phyloP scores from a whole-genome alignment of 2,888 invertebrate species.

The Campaea margaritaria region DNA sequence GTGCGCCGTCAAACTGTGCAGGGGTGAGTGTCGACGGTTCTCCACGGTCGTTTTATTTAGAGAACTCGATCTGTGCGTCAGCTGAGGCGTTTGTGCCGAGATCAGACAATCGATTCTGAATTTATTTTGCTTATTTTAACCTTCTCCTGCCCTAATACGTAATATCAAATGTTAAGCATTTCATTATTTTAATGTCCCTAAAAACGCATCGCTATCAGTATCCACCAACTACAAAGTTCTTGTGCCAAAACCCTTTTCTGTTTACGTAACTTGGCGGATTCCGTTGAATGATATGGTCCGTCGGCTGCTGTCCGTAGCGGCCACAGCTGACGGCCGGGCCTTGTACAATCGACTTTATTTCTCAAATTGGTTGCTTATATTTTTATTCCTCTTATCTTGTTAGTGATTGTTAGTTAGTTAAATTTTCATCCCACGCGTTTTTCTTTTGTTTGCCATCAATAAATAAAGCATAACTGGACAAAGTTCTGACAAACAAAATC shows the following conservation, averaged over 20 bases:
- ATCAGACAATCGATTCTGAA: constrained; percentile 36
- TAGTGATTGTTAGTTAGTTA: no score
- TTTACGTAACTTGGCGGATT: constrained; percentile 22
- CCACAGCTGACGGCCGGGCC: constrained; percentile 19
- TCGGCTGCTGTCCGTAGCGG: constrained; percentile 7
- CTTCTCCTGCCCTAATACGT: no score
- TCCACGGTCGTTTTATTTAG: constrained; percentile 18
- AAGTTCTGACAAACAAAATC: no score
- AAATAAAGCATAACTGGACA: no score
- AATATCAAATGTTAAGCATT: no score
- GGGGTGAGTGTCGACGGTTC: constrained; percentile 49
- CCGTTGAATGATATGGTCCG: constrained; percentile 3
- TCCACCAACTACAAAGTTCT: no score
- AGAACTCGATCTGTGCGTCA: constrained; percentile 14
- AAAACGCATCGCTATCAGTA: no score
- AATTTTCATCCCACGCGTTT: no score
- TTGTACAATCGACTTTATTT: constrained; percentile 9
- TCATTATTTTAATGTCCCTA: no score
- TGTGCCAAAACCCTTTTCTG: constrained; percentile 6
- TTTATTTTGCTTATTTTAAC: constrained; percentile 2
- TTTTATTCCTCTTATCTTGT: no score
- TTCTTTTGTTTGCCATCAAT: no score
- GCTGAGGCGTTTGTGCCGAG: constrained; percentile 22
- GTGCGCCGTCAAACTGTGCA: constrained; percentile 48
- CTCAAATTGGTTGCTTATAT: constrained; percentile 24